A percentile compares a stretch with the other conserved stretches of the same genome.
Evolutionary conservation across 2,888 invertebrate species (phyloP).

Genomic region (Andrena bicolor): DNA sequence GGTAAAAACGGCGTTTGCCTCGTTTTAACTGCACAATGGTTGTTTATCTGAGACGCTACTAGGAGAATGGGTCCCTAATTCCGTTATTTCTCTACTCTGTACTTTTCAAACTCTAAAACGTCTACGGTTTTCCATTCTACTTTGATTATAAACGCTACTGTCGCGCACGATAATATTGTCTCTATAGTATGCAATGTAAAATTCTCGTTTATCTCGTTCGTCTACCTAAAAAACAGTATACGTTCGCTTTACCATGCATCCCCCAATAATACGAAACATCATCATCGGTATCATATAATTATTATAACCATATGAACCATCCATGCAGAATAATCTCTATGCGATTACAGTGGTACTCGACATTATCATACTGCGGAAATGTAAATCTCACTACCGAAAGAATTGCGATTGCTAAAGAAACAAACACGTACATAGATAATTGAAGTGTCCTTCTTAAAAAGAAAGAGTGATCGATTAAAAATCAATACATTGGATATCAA

Average conservation of each 20-base stretch:
- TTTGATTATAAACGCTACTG: slow-evolving; percentile 78
- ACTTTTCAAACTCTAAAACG: slow-evolving; percentile 58
- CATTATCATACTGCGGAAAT: slow-evolving; percentile 30
- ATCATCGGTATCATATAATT: slow-evolving; percentile 31
- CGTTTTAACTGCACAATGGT: slow-evolving; percentile 16
- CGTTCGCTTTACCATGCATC: slow-evolving; percentile 55
- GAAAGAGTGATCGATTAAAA: slow-evolving; percentile 29
- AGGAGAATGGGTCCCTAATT: slow-evolving; percentile 64
- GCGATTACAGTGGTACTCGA: slow-evolving; percentile 37
- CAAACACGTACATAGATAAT: slow-evolving; percentile 45
- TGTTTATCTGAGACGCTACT: slow-evolving; percentile 41
- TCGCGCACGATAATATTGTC: slow-evolving; percentile 73
- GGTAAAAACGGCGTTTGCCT: slow-evolving; percentile 17
- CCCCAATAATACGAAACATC: slow-evolving; percentile 47
- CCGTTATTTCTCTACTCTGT: slow-evolving; percentile 51
- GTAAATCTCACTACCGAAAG: slow-evolving; percentile 34
- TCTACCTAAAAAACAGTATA: slow-evolving; percentile 61
- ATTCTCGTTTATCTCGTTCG: slow-evolving; percentile 49
- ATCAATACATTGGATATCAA: slow-evolving; percentile 39
- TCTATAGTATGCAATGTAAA: slow-evolving; percentile 73
- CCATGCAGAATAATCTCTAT: slow-evolving; percentile 44
- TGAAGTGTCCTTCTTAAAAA: slow-evolving; percentile 23
- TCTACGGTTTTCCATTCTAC: slow-evolving; percentile 68
- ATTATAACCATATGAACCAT: slow-evolving; percentile 44
- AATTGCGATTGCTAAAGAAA: slow-evolving; percentile 27